A percentile compares a stretch with the other conserved stretches of the same genome.
Evolutionary conservation across 2,888 invertebrate genomes (phyloP).

Genomic region (Dolichomitus sp.): DNA sequence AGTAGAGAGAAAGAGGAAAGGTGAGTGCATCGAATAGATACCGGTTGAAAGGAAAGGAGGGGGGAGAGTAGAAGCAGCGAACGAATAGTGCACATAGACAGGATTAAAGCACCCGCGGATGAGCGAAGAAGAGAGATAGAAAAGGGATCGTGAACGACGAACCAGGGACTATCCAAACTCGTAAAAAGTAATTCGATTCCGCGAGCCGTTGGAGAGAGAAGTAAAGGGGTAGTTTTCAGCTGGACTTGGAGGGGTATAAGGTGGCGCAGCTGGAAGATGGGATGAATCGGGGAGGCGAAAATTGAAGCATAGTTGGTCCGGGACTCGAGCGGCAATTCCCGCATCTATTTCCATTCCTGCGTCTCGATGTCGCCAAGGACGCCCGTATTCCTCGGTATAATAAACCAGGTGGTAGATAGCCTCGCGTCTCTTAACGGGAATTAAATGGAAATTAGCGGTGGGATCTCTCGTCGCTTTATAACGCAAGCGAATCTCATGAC

Average conservation of each 20-base stretch:
- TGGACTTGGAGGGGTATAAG: conserved; percentile 42
- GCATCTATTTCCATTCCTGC: conserved; percentile 8
- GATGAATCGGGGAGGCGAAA: conserved; percentile 56
- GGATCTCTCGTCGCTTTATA: conserved; percentile 40
- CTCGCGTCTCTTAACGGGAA: conserved; percentile 53
- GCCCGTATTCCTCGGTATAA: conserved; percentile 17
- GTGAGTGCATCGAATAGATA: conserved; percentile 39
- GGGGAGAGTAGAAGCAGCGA: conserved; percentile 6
- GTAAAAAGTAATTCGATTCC: conserved; percentile 70
- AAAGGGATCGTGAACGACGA: conserved; percentile 48
- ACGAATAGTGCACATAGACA: conserved; percentile 16
- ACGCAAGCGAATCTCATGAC: conserved; percentile 12
- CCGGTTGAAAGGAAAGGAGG: conserved; percentile 17
- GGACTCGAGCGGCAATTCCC: conserved; percentile 18
- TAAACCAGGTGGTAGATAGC: conserved; percentile 39
- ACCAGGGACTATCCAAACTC: conserved; percentile 41
- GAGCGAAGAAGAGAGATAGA: conserved; percentile 32
- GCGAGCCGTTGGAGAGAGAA: conserved; percentile 21
- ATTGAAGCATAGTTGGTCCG: conserved; percentile 52
- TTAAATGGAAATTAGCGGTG: conserved; percentile 67
- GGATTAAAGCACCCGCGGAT: conserved; percentile 53
- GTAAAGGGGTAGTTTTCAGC: conserved; percentile 26
- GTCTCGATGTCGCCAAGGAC: background rate
- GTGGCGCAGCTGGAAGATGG: conserved; percentile 27
- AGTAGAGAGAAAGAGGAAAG: conserved; percentile 26